These are phyloP conservation scores for Hanleya hanleyi DNA, from an alignment of 2,888 invertebrate species.

Conservation along the genomic window DNA sequence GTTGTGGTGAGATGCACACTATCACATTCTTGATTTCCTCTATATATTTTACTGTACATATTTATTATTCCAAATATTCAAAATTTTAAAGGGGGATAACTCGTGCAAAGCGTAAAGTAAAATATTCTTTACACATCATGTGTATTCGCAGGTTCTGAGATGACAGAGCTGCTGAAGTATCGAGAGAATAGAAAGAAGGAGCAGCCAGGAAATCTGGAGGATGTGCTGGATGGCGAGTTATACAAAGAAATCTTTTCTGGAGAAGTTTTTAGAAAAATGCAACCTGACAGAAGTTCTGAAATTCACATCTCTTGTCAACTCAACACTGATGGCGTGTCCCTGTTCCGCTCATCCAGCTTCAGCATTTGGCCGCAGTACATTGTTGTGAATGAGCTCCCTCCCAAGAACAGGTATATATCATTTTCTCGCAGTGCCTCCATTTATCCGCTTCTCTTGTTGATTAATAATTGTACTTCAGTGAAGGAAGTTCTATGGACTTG, in stretches of 20 bases:
- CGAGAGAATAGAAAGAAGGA: not conserved
- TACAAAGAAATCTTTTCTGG: not conserved
- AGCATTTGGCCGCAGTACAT: not conserved
- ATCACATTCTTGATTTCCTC: too few relatives aligned
- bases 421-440: not conserved
- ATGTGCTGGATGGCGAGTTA: not conserved
- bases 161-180: not conserved
- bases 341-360: not conserved
- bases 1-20: too few relatives aligned
- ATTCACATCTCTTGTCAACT: not conserved
- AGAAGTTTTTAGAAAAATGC: not conserved
- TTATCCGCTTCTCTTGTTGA: too few relatives aligned
- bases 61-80: too few relatives aligned
- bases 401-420: not conserved
- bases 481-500: too few relatives aligned
- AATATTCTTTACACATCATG: not conserved
- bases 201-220: not conserved
- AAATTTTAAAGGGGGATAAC: too few relatives aligned
- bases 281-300: not conserved
- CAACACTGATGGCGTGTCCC: not conserved
- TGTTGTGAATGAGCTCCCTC: not conserved
- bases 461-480: too few relatives aligned
- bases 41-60: too few relatives aligned
- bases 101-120: not conserved
- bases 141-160: not conserved